Conservation (phyloP, 2,113 vertebrate species). For the Symphodus melops region DNA sequence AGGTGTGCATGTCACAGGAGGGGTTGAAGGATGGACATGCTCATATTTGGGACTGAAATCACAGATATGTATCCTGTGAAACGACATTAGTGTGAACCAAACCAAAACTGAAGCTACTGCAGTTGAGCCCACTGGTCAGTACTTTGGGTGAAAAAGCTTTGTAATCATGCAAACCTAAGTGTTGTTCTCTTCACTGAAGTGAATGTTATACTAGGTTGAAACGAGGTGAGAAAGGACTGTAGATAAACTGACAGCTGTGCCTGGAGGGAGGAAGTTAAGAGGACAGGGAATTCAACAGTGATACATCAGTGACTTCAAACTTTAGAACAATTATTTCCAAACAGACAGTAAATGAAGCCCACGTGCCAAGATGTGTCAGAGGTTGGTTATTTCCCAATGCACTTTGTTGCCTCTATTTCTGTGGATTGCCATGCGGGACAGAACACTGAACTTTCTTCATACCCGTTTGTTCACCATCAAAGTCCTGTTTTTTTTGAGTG, state of each 20-base stretch:
- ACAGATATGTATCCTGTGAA: neutral
- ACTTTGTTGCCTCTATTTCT: neutral
- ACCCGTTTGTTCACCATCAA: neutral
- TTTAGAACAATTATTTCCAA: neutral
- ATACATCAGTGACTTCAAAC: neutral
- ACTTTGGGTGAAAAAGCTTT: too few species aligned
- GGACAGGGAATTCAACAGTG: too few species aligned
- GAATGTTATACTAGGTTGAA: neutral
- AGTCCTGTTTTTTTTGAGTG: too few species aligned
- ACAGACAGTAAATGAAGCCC: neutral
- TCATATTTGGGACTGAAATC: neutral
- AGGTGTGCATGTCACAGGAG: conserved; percentile 9
- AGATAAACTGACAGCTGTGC: too few species aligned
- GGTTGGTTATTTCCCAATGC: neutral
- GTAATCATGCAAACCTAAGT: too few species aligned
- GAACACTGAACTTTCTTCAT: neutral
- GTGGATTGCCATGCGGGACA: too few species aligned
- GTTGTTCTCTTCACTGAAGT: conserved; percentile 4
- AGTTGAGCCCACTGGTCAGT: neutral
- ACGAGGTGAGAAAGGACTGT: neutral
- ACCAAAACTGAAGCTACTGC: too few species aligned
- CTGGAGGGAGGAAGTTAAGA: too few species aligned
- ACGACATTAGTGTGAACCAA: too few species aligned
- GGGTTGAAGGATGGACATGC: neutral
- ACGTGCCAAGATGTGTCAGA: neutral